A percentile compares a stretch with the other conserved stretches of the same genome.
Conservation (phyloP, 2,888 invertebrate genomes). For the Zygothrica quintamaculata region DNA sequence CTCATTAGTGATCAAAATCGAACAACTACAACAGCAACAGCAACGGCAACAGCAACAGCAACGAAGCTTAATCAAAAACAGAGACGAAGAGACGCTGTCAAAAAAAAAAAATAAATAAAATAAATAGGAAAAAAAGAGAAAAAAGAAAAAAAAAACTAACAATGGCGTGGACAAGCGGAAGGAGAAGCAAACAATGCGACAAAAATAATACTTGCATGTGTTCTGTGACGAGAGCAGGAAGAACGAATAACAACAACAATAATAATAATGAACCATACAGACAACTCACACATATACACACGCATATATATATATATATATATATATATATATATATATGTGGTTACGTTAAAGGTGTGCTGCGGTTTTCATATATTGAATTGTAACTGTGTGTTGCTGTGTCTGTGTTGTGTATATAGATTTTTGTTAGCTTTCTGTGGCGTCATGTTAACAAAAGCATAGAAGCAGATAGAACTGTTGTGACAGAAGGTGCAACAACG, state of each 20-base stretch:
- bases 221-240: conserved; percentile 43
- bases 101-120: conserved; percentile 38
- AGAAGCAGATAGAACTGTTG: conserved; percentile 40
- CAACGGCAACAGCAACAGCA: conserved; percentile 37
- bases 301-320: too few species aligned
- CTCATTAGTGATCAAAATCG: conserved; percentile 78
- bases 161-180: conserved; percentile 67
- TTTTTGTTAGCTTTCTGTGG: conserved; percentile 69
- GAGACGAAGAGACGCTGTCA: conserved; percentile 51
- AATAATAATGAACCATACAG: conserved; percentile 43
- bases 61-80: conserved; percentile 68
- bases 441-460: conserved; percentile 74
- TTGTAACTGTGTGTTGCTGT: conserved; percentile 15
- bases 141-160: conserved; percentile 52
- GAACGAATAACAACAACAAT: conserved; percentile 54
- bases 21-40: conserved; percentile 59
- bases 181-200: conserved; percentile 73
- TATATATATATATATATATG: too few species aligned
- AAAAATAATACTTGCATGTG: conserved; percentile 64
- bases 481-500: neutral
- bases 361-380: conserved; percentile 33
- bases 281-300: conserved; percentile 21
- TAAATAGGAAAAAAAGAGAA: conserved; percentile 27
- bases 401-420: conserved; percentile 34
- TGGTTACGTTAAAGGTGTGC: conserved; percentile 59